Conservation (phyloP, 2,113 vertebrate species). For the Gymnogyps californianus region DNA sequence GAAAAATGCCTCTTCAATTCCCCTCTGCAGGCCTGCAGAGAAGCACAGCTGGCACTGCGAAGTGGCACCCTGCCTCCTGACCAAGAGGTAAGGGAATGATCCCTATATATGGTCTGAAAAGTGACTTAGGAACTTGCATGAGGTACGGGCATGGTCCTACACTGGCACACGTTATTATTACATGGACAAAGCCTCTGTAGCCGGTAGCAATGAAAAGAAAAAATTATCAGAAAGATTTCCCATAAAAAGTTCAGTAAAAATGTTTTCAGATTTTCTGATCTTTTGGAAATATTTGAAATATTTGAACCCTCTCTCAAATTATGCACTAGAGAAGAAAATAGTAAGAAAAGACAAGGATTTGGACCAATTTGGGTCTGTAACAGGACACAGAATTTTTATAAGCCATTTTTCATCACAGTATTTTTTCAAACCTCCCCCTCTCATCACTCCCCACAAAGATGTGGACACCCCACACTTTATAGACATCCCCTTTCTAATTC, state of each 20-base stretch:
- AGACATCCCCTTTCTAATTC: background rate
- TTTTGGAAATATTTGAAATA: background rate
- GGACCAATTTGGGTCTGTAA: background rate
- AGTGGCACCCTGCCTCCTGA: background rate
- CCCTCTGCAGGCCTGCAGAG: background rate
- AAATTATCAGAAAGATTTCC: background rate
- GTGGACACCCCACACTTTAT: background rate
- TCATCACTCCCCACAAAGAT: background rate
- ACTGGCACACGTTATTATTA: accelerated
- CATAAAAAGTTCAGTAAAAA: background rate
- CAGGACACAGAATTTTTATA: background rate
- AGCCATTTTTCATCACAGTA: background rate
- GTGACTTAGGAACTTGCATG: background rate
- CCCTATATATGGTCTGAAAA: background rate
- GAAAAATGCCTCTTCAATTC: background rate
- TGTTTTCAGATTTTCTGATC: background rate
- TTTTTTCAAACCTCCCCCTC: background rate
- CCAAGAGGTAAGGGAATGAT: background rate
- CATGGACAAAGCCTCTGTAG: background rate
- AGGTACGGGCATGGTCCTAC: background rate
- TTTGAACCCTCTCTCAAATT: background rate
- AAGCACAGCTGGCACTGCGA: background rate
- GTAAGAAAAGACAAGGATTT: background rate
- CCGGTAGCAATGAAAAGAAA: background rate
- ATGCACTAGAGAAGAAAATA: background rate